Evolutionary conservation across 2,113 vertebrate genomes (phyloP).

Genomic region (Poecile atricapillus): DNA sequence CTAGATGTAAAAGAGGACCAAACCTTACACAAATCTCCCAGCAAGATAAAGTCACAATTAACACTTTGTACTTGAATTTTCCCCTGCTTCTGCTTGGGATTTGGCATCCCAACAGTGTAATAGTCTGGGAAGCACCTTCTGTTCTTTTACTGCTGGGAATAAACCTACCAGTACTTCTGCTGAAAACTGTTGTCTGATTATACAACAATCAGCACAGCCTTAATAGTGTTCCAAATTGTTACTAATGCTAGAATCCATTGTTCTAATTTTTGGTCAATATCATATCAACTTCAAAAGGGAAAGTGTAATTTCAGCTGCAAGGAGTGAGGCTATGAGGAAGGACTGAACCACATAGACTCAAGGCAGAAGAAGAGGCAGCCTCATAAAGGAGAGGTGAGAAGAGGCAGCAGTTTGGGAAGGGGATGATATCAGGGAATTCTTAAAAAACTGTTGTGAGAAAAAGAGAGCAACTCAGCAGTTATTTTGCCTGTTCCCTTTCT

Average conservation of each 20-base stretch:
- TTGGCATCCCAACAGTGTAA: not conserved
- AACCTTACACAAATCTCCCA: not conserved
- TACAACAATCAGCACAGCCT: not conserved
- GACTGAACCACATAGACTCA: not conserved
- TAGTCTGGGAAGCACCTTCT: not conserved
- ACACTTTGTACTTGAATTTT: not conserved
- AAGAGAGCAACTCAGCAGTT: not conserved
- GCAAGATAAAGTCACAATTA: not conserved
- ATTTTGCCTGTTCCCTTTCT: not conserved
- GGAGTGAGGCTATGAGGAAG: not conserved
- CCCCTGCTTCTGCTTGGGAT: not conserved
- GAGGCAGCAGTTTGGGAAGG: not conserved
- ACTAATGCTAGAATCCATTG: not conserved
- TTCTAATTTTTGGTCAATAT: not conserved
- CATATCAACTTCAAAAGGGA: not conserved
- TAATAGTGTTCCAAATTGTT: not conserved
- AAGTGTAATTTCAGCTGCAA: not conserved
- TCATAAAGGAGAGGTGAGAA: not conserved
- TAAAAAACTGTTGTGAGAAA: not conserved
- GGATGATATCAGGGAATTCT: not conserved
- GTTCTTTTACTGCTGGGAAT: not conserved
- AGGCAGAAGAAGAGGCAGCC: not conserved
- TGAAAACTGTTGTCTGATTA: not conserved
- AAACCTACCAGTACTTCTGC: not conserved
- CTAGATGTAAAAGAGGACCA: not conserved